Percentiles rank a stretch among this genome's conserved stretches.
These are phyloP conservation scores for Eupsittula cactorum DNA, from an alignment of 2,113 vertebrate species.

Conservation along the genomic window DNA sequence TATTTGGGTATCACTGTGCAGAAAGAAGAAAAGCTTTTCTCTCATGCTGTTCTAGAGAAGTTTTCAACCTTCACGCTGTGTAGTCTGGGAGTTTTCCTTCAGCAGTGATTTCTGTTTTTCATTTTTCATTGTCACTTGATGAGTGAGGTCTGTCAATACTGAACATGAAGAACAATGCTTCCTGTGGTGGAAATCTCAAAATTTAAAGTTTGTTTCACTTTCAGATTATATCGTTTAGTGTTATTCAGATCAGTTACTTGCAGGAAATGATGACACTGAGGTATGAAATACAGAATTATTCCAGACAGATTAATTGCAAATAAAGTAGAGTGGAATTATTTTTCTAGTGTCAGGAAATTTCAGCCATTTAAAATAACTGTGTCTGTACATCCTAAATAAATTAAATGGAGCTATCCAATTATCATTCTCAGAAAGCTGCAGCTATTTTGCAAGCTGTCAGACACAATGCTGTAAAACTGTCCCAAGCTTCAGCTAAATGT, in stretches of 20 bases:
- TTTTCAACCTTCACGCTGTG: background rate
- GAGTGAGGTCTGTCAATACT: background rate
- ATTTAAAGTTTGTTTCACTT: background rate
- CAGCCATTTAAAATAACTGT: background rate
- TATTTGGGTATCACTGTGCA: background rate
- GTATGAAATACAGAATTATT: background rate
- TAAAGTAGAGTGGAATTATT: background rate
- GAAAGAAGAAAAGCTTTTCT: background rate
- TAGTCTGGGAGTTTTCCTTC: background rate
- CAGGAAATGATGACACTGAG: background rate
- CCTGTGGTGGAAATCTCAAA: background rate
- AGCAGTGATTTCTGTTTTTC: background rate
- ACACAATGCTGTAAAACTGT: background rate
- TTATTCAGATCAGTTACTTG: background rate
- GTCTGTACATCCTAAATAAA: background rate
- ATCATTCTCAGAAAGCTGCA: background rate
- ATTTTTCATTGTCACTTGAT: background rate
- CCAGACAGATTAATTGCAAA: background rate
- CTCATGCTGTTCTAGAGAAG: background rate
- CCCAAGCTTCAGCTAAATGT: background rate
- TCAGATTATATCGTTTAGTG: background rate
- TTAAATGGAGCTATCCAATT: slow-evolving; percentile 12
- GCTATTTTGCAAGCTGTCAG: slow-evolving; percentile 4
- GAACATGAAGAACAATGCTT: background rate
- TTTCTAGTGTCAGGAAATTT: background rate